Evolutionary conservation across 2,797 vertebrate genomes (phyloP).

Genomic region (Enoplosus armatus): DNA sequence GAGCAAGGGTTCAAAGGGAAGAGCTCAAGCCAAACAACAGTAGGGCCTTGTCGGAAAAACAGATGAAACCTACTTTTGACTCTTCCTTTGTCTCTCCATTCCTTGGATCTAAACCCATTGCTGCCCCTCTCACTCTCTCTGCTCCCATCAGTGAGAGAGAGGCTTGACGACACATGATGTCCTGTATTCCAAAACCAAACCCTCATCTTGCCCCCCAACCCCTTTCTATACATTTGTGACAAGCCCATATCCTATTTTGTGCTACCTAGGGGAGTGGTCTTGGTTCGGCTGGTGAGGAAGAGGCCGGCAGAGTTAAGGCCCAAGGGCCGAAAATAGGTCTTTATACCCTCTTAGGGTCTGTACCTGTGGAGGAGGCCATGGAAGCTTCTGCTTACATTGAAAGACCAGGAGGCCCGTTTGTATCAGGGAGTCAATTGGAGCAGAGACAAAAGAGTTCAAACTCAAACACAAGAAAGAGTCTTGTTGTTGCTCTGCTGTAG

Average conservation of each 20-base stretch:
- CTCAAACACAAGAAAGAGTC: constrained; percentile 45
- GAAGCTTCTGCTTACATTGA: constrained; percentile 50
- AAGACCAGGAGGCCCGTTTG: constrained; percentile 49
- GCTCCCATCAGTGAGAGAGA: constrained; percentile 70
- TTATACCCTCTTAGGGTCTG: constrained; percentile 20
- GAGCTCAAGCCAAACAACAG: constrained; percentile 83
- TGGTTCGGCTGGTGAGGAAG: constrained; percentile 54
- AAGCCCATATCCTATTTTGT: constrained; percentile 74
- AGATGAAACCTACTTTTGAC: constrained; percentile 83
- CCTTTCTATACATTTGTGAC: constrained; percentile 75
- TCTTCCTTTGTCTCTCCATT: constrained; percentile 69
- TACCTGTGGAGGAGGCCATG: constrained; percentile 28
- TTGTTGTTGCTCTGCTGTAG: constrained; percentile 40
- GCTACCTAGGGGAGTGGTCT: constrained; percentile 64
- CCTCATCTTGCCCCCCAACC: constrained; percentile 59
- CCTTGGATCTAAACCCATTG: constrained; percentile 79
- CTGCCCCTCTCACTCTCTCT: constrained; percentile 77
- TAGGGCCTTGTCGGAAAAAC: constrained; percentile 84
- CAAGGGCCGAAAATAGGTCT: constrained; percentile 35
- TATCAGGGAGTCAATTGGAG: constrained; percentile 55
- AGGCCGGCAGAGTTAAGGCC: constrained; percentile 45
- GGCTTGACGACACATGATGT: constrained; percentile 70
- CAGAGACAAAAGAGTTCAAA: constrained; percentile 56
- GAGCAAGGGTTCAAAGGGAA: constrained; percentile 75
- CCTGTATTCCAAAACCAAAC: constrained; percentile 66